Percentiles rank a stretch among this genome's conserved stretches.
Evolutionary conservation across 2,797 vertebrate species (phyloP).

Genomic region (Tadarida brasiliensis): DNA sequence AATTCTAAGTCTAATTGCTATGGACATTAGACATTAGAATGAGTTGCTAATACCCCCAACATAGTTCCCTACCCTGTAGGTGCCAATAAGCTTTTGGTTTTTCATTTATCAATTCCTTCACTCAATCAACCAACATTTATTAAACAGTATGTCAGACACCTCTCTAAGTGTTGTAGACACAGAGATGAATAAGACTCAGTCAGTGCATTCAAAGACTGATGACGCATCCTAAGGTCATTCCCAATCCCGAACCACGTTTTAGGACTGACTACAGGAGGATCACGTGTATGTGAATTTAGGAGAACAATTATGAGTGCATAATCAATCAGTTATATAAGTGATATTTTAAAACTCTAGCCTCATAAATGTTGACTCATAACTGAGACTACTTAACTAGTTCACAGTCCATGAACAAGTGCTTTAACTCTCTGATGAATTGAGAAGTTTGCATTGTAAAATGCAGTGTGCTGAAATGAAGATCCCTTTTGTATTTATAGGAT

Average conservation of each 20-base stretch:
- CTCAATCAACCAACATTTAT: background rate
- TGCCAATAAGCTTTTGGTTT: conserved; percentile 33
- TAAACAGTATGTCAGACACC: background rate
- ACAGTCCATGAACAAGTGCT: background rate
- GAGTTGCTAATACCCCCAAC: background rate
- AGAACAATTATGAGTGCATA: background rate
- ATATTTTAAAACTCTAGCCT: conserved; percentile 22
- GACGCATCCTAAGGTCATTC: background rate
- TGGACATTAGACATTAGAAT: conserved; percentile 12
- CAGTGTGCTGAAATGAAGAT: background rate
- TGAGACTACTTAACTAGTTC: background rate
- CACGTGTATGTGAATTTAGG: background rate
- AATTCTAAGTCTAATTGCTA: conserved; percentile 5
- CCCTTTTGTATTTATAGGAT: background rate
- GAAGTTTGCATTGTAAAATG: background rate
- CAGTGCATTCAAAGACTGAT: background rate
- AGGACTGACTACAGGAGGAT: background rate
- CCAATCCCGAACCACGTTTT: background rate
- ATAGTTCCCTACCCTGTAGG: background rate
- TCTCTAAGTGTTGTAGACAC: background rate
- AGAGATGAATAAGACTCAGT: background rate
- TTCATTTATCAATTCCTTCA: conserved; percentile 45
- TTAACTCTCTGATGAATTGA: background rate
- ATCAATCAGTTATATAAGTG: background rate
- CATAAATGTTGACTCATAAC: background rate